Evolutionary conservation across 2,888 invertebrate genomes (phyloP).

Genomic region (Macroteleia sp.): DNA sequence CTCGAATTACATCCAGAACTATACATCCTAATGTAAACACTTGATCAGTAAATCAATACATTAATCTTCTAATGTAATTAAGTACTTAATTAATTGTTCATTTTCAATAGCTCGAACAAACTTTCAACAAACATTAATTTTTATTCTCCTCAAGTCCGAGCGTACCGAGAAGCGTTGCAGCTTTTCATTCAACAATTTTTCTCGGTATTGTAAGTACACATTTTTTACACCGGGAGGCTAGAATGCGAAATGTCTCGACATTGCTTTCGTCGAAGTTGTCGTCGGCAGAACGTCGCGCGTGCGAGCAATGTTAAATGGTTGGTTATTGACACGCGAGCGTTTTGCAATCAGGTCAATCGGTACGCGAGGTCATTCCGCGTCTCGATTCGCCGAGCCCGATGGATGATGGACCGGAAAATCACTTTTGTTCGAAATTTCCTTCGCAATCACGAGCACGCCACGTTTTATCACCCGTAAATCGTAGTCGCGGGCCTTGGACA

Average conservation of each 20-base stretch:
- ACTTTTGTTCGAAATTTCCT: constrained; percentile 35
- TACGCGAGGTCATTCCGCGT: constrained; percentile 75
- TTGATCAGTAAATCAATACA: no score
- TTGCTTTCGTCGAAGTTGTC: background rate
- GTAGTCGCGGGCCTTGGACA: constrained; percentile 12
- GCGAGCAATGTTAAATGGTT: constrained; percentile 76
- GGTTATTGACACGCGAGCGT: constrained; percentile 80
- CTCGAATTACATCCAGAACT: no score
- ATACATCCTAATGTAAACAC: no score
- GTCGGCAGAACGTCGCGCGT: constrained; percentile 35
- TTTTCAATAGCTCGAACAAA: no score
- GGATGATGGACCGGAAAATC: constrained; percentile 43
- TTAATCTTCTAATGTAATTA: no score
- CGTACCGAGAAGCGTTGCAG: background rate
- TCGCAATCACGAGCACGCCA: constrained; percentile 17
- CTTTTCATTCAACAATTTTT: background rate
- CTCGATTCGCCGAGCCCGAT: constrained; percentile 29
- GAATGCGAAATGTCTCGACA: background rate
- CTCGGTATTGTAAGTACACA: background rate
- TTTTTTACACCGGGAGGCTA: background rate
- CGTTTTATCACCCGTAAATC: constrained; percentile 16
- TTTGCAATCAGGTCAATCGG: constrained; percentile 80
- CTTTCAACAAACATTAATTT: no score
- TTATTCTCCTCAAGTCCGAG: no score
- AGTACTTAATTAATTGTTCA: no score